Conservation (phyloP, 2,797 vertebrate genomes). For the Anniella stebbinsi region DNA sequence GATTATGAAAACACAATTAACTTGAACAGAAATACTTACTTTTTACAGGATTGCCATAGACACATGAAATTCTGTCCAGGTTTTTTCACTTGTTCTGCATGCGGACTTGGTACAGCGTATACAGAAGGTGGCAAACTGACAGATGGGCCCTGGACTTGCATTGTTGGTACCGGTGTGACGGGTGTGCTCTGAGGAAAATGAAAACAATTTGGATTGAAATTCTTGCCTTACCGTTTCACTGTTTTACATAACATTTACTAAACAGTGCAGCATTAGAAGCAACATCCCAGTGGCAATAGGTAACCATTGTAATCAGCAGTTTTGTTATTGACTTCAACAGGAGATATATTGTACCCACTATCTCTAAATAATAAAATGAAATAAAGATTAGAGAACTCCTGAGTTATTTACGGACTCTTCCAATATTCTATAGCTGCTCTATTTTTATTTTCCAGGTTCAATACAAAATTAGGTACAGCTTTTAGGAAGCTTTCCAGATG, state of each 20-base stretch:
- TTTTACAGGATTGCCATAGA: conserved; percentile 98
- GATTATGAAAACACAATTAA: conserved; percentile 53
- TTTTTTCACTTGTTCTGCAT: conserved; percentile 89
- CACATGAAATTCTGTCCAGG: conserved; percentile 99
- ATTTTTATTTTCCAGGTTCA: conserved; percentile 28
- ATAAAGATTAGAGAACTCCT: neutral
- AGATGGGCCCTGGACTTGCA: conserved; percentile 83
- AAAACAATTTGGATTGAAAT: conserved; percentile 56
- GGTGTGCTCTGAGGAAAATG: conserved; percentile 83
- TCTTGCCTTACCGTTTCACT: conserved; percentile 40
- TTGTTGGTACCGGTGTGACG: conserved; percentile 83
- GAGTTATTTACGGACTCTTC: conserved; percentile 2
- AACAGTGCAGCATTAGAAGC: neutral
- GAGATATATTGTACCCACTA: neutral
- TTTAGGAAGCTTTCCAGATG: conserved; percentile 2
- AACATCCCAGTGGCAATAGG: neutral
- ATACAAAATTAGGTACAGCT: conserved; percentile 39
- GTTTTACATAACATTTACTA: conserved; percentile 24
- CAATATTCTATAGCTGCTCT: conserved; percentile 15
- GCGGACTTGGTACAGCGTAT: conserved; percentile 82
- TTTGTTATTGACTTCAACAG: neutral
- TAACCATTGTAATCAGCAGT: neutral
- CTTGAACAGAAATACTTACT: conserved; percentile 82
- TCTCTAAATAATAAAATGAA: neutral
- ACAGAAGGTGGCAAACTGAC: conserved; percentile 84